A percentile compares a stretch with the other conserved stretches of the same genome.
Evolutionary conservation across 2,113 vertebrate genomes (phyloP).

Genomic region (Poeciliopsis occidentalis): DNA sequence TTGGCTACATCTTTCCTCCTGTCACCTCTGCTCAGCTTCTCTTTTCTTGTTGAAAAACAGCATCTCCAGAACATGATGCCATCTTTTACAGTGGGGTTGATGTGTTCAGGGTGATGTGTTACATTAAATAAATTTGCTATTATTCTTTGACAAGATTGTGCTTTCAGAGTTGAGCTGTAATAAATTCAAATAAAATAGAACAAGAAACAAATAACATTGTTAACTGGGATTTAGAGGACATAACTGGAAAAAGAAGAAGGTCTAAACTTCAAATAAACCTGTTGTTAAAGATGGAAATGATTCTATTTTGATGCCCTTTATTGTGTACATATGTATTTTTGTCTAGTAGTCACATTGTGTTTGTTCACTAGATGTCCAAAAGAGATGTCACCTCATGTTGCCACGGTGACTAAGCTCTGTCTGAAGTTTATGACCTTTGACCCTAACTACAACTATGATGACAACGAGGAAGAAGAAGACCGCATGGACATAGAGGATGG

Average conservation of each 20-base stretch:
- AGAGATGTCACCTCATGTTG: conserved; percentile 88
- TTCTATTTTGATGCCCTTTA: neutral
- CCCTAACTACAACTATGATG: conserved; percentile 93
- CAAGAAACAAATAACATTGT: neutral
- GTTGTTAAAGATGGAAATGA: neutral
- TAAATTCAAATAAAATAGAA: neutral
- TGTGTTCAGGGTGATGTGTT: too few relatives aligned
- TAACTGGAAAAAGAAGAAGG: neutral
- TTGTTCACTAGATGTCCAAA: conserved; percentile 86
- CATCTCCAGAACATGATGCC: neutral
- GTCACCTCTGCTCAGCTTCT: neutral
- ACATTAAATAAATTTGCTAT: too few relatives aligned
- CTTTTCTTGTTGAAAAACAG: too few relatives aligned
- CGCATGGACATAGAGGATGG: conserved; percentile 88
- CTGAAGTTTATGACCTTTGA: conserved; percentile 92
- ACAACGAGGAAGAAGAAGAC: conserved; percentile 84
- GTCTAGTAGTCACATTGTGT: neutral
- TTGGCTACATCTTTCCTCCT: neutral
- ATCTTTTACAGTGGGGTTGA: neutral
- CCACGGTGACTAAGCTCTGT: conserved; percentile 86
- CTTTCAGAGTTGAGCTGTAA: neutral
- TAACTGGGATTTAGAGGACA: neutral
- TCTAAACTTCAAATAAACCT: neutral
- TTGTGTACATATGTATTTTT: neutral
- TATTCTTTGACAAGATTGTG: neutral